Evolutionary conservation across 2,888 invertebrate species (phyloP).

Genomic region (Asteroscopus sphinx): DNA sequence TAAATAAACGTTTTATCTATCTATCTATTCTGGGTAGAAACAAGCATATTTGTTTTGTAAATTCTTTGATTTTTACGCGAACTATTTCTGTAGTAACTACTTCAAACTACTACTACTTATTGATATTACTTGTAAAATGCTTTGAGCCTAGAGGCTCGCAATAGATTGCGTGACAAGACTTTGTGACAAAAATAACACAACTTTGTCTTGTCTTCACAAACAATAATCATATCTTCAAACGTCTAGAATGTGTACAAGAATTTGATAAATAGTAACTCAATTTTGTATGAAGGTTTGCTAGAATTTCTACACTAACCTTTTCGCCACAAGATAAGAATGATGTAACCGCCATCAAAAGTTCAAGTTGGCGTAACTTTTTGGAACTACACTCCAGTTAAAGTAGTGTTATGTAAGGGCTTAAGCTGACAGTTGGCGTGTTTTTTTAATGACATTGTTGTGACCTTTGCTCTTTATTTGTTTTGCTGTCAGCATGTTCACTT

Average conservation of each 20-base stretch:
- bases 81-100: too few relatives aligned
- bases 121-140: too few relatives aligned
- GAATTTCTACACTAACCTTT: constrained; percentile 25
- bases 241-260: constrained; percentile 15
- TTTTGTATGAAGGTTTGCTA: constrained; percentile 21
- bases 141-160: too few relatives aligned
- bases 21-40: too few relatives aligned
- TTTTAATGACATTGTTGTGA: constrained; percentile 15
- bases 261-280: constrained; percentile 29
- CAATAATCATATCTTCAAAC: neutral
- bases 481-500: constrained; percentile 12
- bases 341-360: constrained; percentile 44
- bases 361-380: constrained; percentile 34
- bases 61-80: too few relatives aligned
- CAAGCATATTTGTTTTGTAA: too few relatives aligned
- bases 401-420: constrained; percentile 29
- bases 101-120: too few relatives aligned
- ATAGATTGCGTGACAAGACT: constrained; percentile 25
- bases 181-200: constrained; percentile 26
- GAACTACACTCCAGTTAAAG: constrained; percentile 42
- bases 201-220: constrained; percentile 14
- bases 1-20: too few relatives aligned
- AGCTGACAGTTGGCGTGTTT: constrained; percentile 19
- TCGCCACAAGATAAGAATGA: constrained; percentile 11
- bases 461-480: constrained; percentile 24